Conservation (phyloP, 2,797 vertebrate genomes). For the Crypturellus tataupa region DNA sequence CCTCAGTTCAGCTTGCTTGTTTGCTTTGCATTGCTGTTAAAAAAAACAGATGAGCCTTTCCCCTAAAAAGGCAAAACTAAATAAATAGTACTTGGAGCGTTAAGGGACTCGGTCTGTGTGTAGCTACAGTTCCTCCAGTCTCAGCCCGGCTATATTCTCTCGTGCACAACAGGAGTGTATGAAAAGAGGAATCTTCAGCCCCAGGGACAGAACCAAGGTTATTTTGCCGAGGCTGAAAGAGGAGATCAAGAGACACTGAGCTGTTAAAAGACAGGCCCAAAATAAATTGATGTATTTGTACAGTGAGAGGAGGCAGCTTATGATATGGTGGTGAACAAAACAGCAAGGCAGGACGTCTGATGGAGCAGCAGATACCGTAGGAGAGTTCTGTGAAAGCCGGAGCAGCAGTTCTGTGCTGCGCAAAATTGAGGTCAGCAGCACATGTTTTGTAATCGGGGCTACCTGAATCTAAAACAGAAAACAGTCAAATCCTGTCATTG, state of each 20-base stretch:
- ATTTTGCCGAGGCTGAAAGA: conserved; percentile 28
- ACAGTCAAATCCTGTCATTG: background rate
- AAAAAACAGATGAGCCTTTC: background rate
- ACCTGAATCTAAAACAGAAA: conserved; percentile 16
- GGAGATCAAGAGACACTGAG: conserved; percentile 11
- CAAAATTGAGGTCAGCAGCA: conserved; percentile 44
- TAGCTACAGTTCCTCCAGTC: background rate
- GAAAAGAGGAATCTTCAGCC: background rate
- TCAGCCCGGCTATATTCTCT: background rate
- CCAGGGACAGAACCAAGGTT: background rate
- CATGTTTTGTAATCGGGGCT: background rate
- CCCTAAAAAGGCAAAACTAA: background rate
- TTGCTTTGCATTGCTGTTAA: background rate
- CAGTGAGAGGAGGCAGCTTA: conserved; percentile 4
- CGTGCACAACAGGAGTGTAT: background rate
- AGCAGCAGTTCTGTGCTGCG: background rate
- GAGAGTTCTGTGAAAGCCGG: conserved; percentile 11
- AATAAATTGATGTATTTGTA: conserved; percentile 38
- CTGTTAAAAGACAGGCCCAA: conserved; percentile 1
- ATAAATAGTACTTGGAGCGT: background rate
- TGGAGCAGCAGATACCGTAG: background rate
- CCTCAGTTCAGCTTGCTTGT: background rate
- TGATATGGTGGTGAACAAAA: background rate
- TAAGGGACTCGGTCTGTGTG: background rate
- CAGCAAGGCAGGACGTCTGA: background rate